Evolutionary conservation across 2,113 vertebrate genomes (phyloP).

Genomic region (Panthera uncia): DNA sequence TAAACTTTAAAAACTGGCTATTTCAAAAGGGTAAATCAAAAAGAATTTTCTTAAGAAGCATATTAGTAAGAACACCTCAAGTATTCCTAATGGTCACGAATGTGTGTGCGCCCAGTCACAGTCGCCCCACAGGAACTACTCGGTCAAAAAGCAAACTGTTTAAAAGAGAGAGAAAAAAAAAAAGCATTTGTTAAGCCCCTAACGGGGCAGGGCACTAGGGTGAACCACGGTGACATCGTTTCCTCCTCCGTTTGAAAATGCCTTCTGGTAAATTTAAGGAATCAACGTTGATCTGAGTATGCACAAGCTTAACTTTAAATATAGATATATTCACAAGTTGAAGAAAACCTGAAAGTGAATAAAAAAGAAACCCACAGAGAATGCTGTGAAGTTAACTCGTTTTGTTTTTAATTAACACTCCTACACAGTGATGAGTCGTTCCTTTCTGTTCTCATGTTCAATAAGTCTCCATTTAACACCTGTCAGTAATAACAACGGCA

Average conservation of each 20-base stretch:
- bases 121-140: not conserved
- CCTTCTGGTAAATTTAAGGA: not conserved
- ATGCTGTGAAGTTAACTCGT: not conserved
- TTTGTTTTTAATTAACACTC: not conserved
- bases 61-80: not conserved
- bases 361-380: not conserved
- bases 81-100: not conserved
- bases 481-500: not conserved
- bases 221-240: not conserved
- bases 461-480: not conserved
- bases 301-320: not conserved
- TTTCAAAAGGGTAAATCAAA: not conserved
- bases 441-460: not conserved
- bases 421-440: not conserved
- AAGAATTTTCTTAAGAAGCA: not conserved
- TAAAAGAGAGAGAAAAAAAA: not conserved
- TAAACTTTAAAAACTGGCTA: not conserved
- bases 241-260: not conserved
- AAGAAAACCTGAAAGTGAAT: slow-evolving; percentile 12
- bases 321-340: not conserved
- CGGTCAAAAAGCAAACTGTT: not conserved
- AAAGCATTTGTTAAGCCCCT: not conserved
- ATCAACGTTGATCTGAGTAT: not conserved
- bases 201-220: not conserved
- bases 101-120: not conserved